Conservation (phyloP, 2,797 vertebrate genomes). For the Bradypodion pumilum region DNA sequence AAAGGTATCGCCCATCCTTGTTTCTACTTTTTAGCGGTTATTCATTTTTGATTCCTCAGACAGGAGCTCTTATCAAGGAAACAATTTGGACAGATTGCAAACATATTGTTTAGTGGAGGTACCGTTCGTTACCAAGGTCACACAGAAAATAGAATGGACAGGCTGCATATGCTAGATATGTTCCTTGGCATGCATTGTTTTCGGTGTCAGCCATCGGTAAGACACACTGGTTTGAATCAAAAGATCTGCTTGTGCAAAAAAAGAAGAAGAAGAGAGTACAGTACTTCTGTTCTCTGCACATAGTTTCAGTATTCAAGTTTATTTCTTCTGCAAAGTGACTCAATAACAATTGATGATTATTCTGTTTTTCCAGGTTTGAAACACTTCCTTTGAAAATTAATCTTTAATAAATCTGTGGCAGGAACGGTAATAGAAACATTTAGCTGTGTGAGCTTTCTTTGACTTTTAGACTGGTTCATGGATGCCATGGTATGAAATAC, state of each 20-base stretch:
- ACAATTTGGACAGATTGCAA: too few relatives aligned
- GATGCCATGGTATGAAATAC: neutral
- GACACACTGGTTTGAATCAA: neutral
- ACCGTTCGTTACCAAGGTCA: neutral
- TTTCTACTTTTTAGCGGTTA: neutral
- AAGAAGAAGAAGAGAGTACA: too few relatives aligned
- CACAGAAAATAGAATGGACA: neutral
- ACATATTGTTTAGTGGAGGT: neutral
- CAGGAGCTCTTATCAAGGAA: neutral
- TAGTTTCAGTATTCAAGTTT: neutral
- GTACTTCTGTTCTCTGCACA: neutral
- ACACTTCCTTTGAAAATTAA: neutral
- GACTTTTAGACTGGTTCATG: neutral
- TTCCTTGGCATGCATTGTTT: neutral
- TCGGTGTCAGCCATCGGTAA: neutral
- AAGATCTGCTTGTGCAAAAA: too few relatives aligned
- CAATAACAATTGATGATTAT: neutral
- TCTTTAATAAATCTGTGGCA: neutral
- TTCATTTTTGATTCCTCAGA: neutral
- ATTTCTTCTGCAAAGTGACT: neutral
- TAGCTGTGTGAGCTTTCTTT: neutral
- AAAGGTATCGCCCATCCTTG: too few relatives aligned
- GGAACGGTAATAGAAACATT: neutral
- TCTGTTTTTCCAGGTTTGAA: neutral
- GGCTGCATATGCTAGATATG: neutral